Base-by-base conservation (phyloP, 2,888 invertebrate genomes). In the Clitarchus hookeri region DNA sequence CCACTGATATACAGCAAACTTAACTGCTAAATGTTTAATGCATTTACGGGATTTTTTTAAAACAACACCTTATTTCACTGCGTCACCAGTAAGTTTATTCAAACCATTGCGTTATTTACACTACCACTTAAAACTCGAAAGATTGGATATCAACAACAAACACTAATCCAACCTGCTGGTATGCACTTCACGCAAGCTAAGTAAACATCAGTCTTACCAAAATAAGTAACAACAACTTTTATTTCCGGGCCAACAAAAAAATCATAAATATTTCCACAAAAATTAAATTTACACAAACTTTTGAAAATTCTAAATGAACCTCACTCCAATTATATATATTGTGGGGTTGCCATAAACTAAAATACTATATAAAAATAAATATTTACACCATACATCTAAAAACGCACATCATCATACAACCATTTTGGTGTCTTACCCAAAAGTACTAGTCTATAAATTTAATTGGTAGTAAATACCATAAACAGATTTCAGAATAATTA, bases 101-200 rank as follows among this genome's bases (percentile, higher is more conserved):
- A 65, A 65, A 65, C 65, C 65, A 65, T 65, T n/a, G n/a, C 16
- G n/a, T 65, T 65, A 65, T 65, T 65, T 65, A 65, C 65, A 65
- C 65, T 65, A 65, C 65, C 23, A 65, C 0, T 65, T 65, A 65
- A 65, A n/a, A 65, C 8, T 65, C 48, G n/a, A 65, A 65, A 65
- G 65, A 65, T 65, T 65, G 65, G 65, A 65, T 65, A 19, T 65
- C 65, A 65, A 65, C 65, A 65, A 65, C 65, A 65, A 65, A 65
- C 65, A 19, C n/a, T 65, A n/a, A 23, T 65, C 65, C 65, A 65
- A 65, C 65, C 65, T n/a, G n/a, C 23, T n/a, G 65, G 65, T 65
- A n/a, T 65, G 65, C 65, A 65, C 8, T 16, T 65, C 19, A 6
- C 16, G 65, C 23, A 65, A 65, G 19, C 65, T 48, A 48, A 48